These are phyloP conservation scores for Heliconius eleuchia DNA, from an alignment of 1,140 invertebrate species.

Conservation along the genomic window DNA sequence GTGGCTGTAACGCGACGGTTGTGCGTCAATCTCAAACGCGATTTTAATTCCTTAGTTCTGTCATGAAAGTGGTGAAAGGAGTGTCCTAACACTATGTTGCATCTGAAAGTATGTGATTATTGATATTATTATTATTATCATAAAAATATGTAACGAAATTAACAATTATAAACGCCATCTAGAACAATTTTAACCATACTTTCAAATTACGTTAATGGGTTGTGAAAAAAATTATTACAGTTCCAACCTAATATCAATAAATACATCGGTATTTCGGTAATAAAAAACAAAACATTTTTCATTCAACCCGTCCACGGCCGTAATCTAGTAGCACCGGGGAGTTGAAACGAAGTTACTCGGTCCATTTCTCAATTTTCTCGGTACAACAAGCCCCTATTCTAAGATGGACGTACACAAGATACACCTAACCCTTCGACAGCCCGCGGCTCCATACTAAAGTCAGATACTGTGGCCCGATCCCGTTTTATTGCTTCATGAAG, in stretches of 20 bases:
- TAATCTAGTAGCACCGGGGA: slow-evolving; percentile 64
- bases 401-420: slow-evolving; percentile 70
- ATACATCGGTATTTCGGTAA: slow-evolving; percentile 23
- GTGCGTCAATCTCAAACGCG: too few relatives aligned
- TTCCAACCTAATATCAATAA: slow-evolving; percentile 32
- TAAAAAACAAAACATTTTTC: slow-evolving; percentile 69
- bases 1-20: too few relatives aligned
- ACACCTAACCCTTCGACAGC: slow-evolving; percentile 68
- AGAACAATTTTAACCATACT: too few relatives aligned
- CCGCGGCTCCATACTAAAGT: slow-evolving; percentile 55
- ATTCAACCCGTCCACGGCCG: slow-evolving; percentile 50
- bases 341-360: slow-evolving; percentile 75
- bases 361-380: slow-evolving; percentile 78
- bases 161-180: too few relatives aligned
- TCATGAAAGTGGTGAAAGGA: too few relatives aligned
- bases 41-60: too few relatives aligned
- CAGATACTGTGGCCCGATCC: slow-evolving; percentile 54
- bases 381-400: slow-evolving; percentile 61
- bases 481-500: slow-evolving; percentile 71
- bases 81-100: too few relatives aligned
- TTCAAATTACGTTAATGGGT: neutral
- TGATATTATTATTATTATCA: too few relatives aligned
- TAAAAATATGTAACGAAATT: too few relatives aligned
- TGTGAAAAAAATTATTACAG: neutral
- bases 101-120: too few relatives aligned